phyloP scores from a whole-genome alignment of 2,888 invertebrate species.

The Petrolisthes cinctipes region DNA sequence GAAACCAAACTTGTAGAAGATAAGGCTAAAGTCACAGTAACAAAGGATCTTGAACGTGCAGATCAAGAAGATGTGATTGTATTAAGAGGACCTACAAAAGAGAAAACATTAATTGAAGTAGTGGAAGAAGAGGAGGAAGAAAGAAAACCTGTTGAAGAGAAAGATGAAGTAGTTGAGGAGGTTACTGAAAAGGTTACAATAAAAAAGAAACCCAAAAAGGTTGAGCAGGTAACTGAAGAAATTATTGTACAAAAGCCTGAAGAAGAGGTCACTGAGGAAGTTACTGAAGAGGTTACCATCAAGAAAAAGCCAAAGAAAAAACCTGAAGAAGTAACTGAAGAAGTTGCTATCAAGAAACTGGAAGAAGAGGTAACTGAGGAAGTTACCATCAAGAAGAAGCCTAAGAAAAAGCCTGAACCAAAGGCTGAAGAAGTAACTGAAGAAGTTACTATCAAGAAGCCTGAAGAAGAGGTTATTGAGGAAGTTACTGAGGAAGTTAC shows the following conservation, averaged over 20 bases:
- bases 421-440: conserved; percentile 39
- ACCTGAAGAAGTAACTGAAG: conserved; percentile 70
- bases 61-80: conserved; percentile 65
- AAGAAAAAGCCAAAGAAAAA: conserved; percentile 65
- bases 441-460: conserved; percentile 36
- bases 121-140: conserved; percentile 66
- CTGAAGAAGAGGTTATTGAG: conserved; percentile 40
- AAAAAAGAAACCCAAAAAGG: conserved; percentile 35
- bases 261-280: conserved; percentile 70
- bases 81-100: conserved; percentile 53
- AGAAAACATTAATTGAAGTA: conserved; percentile 49
- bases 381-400: conserved; percentile 42
- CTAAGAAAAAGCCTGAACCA: conserved; percentile 22
- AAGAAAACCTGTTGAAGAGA: conserved; percentile 19
- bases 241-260: conserved; percentile 36
- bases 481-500: conserved; percentile 49
- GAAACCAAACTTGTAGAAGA: conserved; percentile 43
- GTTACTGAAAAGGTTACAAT: conserved; percentile 30
- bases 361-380: conserved; percentile 60
- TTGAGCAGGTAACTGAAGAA: conserved; percentile 42
- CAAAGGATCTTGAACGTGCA: conserved; percentile 57
- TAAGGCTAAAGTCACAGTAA: conserved; percentile 48
- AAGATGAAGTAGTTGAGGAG: conserved; percentile 18
- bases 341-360: conserved; percentile 67
- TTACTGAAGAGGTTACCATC: conserved; percentile 68